Evolutionary conservation across 2,888 invertebrate species (phyloP), one percentile per base, ranked within the genome.

Genomic region (Morpho deidamia): DNA sequence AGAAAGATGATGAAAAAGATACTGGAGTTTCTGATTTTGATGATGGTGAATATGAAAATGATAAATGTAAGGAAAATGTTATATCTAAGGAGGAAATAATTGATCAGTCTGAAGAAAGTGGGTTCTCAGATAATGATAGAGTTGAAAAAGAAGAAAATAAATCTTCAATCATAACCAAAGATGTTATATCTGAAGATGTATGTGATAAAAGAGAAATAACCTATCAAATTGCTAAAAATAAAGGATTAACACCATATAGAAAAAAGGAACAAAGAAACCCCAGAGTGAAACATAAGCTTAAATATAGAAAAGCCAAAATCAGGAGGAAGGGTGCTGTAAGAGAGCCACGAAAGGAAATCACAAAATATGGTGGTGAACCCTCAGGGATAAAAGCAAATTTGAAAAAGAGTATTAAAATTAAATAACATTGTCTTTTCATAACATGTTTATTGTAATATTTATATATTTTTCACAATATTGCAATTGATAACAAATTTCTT

Each of bases 181-280:
- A 34, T 41, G 41, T 79, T 38, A 69, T 77, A 41, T 55, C 74
- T 37, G 81, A 77, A 44, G 85, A 83, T 44, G 64, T 79, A 1
- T 81, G 71, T 38, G 92, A 90, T 47, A 97, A 97, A 72, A 92
- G 98, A 66, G 93, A 93, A 50, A 98, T 98, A 61, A 97, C 96
- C 2, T 97, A 97, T 76, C 93, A 98, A 91, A 99, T 99, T 74
- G 94, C 95, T 12, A 99, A 99, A 82, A 99, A 99, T 75, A 98
- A 97, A 82, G 99, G 99, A 11, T 90, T 99, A 11, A 97, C 95
- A 38, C 97, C 98, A 0, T 92, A 94, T 65, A 93, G 97, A 61
- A 98, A 96, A 84, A 98, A 97, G 80, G 97, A 97, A 72, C 92
- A 94, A 67, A 92, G 97, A 59, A 99, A 99, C 91, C 99, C 99